These are phyloP conservation scores for Epizoanthus scotinus DNA, from an alignment of 92 coral and sea anemone genomes.

Conservation along the genomic window DNA sequence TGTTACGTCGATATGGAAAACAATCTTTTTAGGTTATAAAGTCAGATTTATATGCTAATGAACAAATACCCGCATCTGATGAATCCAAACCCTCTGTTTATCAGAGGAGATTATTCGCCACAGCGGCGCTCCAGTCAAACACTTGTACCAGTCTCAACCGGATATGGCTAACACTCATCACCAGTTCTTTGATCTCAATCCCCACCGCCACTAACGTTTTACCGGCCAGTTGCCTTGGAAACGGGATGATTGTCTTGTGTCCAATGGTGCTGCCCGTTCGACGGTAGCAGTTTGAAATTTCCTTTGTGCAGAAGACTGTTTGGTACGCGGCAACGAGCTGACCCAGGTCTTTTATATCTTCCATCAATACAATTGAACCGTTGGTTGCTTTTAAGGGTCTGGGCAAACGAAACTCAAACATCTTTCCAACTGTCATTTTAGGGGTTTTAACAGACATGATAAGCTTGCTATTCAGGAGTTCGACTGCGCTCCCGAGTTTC, in stretches of 20 bases:
- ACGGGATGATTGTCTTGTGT: slow-evolving; percentile 80
- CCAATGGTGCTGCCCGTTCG: slow-evolving; percentile 69
- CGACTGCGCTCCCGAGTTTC: slow-evolving; percentile 62
- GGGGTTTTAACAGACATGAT: slow-evolving; percentile 42
- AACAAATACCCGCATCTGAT: too few species aligned
- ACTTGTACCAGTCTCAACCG: slow-evolving; percentile 56
- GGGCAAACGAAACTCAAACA: slow-evolving; percentile 19
- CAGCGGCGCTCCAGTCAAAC: slow-evolving; percentile 74
- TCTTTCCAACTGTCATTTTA: slow-evolving; percentile 30
- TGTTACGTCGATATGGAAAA: too few species aligned
- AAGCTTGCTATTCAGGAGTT: slow-evolving; percentile 56
- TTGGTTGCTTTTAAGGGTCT: slow-evolving; percentile 32
- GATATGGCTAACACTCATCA: slow-evolving; percentile 39
- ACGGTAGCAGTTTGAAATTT: slow-evolving; percentile 22
- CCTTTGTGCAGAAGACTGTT: slow-evolving; percentile 33
- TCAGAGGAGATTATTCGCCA: slow-evolving; percentile 24
- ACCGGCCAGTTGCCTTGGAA: slow-evolving; percentile 51
- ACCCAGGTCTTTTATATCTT: slow-evolving; percentile 54
- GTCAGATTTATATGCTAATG: too few species aligned
- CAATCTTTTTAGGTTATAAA: too few species aligned
- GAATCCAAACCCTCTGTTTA: too few species aligned
- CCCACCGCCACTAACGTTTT: slow-evolving; percentile 42
- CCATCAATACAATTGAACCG: slow-evolving; percentile 79
- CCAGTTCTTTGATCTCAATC: slow-evolving; percentile 50
- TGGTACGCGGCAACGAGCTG: slow-evolving; percentile 59